A percentile compares a stretch with the other conserved stretches of the same genome.
Evolutionary conservation across 2,797 vertebrate species (phyloP).

Genomic region (Psittacula echo): DNA sequence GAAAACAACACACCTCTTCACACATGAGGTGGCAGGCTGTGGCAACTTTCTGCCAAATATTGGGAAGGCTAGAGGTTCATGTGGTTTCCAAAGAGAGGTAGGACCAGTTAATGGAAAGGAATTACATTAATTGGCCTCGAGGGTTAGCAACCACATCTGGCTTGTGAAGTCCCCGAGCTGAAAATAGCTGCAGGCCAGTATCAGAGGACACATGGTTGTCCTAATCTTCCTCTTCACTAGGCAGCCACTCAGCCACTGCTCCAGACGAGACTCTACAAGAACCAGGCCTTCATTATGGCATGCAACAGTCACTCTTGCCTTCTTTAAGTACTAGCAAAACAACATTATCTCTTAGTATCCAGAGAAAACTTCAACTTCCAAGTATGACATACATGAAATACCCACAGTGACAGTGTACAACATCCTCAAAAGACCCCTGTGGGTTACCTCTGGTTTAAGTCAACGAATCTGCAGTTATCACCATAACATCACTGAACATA

Average conservation of each 20-base stretch:
- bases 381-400: background rate
- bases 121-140: background rate
- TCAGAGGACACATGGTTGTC: background rate
- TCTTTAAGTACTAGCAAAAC: background rate
- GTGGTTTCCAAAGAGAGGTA: background rate
- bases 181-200: background rate
- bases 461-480: background rate
- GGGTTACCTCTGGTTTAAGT: background rate
- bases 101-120: background rate
- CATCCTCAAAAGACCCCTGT: background rate
- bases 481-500: background rate
- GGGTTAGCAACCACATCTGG: background rate
- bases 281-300: background rate
- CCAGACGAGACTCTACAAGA: background rate
- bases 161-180: background rate
- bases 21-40: background rate
- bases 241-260: background rate
- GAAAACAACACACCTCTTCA: background rate
- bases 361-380: background rate
- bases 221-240: background rate
- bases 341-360: background rate
- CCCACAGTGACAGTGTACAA: background rate
- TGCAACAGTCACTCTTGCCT: background rate
- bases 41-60: background rate
- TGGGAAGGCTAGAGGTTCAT: background rate